Evolutionary conservation across 1,140 invertebrate species (phyloP).

Genomic region (Drepana arcuata): DNA sequence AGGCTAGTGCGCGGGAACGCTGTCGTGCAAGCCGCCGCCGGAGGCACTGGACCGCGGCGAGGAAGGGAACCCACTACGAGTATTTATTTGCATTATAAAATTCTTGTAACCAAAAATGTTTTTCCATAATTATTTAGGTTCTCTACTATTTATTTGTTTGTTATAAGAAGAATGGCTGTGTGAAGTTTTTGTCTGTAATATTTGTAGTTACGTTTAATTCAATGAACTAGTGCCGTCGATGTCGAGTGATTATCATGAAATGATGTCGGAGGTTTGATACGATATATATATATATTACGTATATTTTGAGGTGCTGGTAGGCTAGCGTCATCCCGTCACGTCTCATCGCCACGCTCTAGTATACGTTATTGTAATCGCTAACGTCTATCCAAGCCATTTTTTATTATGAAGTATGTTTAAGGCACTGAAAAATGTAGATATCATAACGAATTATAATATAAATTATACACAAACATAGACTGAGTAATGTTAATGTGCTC

Average conservation of each 20-base stretch:
- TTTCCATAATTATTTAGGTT: conserved; percentile 37
- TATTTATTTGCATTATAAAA: conserved; percentile 41
- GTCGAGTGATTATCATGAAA: neutral
- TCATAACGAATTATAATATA: conserved; percentile 21
- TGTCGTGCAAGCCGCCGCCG: conserved; percentile 9
- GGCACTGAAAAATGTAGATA: conserved; percentile 14
- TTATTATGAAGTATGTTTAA: conserved; percentile 12
- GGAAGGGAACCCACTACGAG: conserved; percentile 16
- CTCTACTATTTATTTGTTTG: conserved; percentile 12
- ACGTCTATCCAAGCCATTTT: conserved; percentile 5
- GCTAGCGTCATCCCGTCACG: conserved; percentile 11
- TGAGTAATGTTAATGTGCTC: conserved; percentile 48
- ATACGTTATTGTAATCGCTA: conserved; percentile 28
- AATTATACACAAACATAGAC: conserved; percentile 43
- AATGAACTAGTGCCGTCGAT: neutral
- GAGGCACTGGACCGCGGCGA: conserved; percentile 3
- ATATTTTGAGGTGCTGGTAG: conserved; percentile 48
- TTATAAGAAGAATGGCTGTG: conserved; percentile 27
- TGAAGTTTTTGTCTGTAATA: conserved; percentile 22
- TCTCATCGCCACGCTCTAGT: conserved; percentile 8
- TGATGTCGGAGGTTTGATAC: conserved; percentile 15
- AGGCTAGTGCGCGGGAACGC: conserved; percentile 10
- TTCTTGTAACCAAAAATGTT: conserved; percentile 45
- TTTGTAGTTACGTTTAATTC: conserved; percentile 16
- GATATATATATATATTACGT: conserved; percentile 14